phyloP scores from a whole-genome alignment of 2,888 invertebrate genomes.

The Acrobasis repandana region DNA sequence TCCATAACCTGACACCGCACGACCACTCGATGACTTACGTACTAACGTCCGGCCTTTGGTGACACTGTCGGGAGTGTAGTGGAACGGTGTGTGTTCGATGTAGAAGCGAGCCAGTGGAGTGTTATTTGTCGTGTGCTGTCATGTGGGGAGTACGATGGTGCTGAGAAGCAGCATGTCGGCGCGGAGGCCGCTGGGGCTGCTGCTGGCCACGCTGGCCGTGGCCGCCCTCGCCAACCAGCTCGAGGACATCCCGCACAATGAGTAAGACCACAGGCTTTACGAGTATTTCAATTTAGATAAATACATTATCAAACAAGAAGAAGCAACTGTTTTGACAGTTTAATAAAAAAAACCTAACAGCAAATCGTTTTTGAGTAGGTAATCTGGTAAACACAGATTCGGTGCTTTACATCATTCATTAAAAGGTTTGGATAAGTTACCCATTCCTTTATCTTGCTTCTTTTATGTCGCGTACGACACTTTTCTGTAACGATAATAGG shows the following conservation, averaged over 20 bases:
- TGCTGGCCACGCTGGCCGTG: slow-evolving; percentile 61
- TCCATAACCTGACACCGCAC: slow-evolving; percentile 46
- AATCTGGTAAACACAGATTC: neutral
- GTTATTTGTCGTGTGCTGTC: slow-evolving; percentile 56
- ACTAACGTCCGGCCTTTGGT: slow-evolving; percentile 53
- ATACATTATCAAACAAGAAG: neutral
- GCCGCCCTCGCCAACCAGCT: slow-evolving; percentile 87
- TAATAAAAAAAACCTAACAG: neutral
- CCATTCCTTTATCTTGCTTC: too few species aligned
- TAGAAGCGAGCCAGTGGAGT: slow-evolving; percentile 56
- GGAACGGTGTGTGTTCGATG: slow-evolving; percentile 59
- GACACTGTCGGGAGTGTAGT: slow-evolving; percentile 59
- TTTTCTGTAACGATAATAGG: too few species aligned
- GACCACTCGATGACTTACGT: slow-evolving; percentile 60
- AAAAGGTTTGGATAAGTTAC: too few species aligned
- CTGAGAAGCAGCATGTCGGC: slow-evolving; percentile 62
- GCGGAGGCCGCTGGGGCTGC: slow-evolving; percentile 59
- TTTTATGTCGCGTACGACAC: too few species aligned
- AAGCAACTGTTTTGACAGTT: neutral
- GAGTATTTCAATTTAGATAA: neutral
- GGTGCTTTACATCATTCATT: too few species aligned
- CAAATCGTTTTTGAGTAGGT: neutral
- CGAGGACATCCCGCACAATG: slow-evolving; percentile 95
- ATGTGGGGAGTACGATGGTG: slow-evolving; percentile 72
- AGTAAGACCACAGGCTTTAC: slow-evolving; percentile 83